Evolutionary conservation across 2,888 invertebrate species (phyloP).

Genomic region (Julus scanicus): DNA sequence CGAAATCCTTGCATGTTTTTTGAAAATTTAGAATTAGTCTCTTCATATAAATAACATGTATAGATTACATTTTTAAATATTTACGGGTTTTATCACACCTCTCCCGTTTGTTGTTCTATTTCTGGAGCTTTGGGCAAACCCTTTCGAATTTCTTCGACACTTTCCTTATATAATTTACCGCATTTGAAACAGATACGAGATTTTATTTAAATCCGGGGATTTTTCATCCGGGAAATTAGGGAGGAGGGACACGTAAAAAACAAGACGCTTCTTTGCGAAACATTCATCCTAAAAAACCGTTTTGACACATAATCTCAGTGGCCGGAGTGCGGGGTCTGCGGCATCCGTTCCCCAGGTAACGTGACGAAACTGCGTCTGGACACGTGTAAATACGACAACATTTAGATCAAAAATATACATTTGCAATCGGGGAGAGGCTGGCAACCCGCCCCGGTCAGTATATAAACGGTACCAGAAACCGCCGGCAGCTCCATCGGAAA

Average conservation of each 20-base stretch:
- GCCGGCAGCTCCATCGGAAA: constrained; percentile 6
- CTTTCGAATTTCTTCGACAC: not conserved
- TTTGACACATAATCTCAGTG: constrained; percentile 9
- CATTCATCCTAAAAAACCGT: not conserved
- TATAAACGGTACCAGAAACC: constrained; percentile 16
- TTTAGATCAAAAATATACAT: constrained; percentile 38
- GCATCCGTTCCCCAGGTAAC: not conserved
- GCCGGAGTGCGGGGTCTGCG: not conserved
- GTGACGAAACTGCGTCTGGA: not conserved
- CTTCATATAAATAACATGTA: too few relatives aligned
- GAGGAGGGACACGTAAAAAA: not conserved
- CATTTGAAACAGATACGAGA: not conserved
- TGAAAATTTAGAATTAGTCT: too few relatives aligned
- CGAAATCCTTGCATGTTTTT: too few relatives aligned
- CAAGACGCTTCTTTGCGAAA: not conserved
- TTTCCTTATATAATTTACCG: not conserved
- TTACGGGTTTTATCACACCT: too few relatives aligned
- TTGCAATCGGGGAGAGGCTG: constrained; percentile 17
- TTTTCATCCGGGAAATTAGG: not conserved
- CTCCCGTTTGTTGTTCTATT: too few relatives aligned
- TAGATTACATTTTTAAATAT: too few relatives aligned
- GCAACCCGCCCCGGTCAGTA: not conserved
- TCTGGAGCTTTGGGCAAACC: too few relatives aligned
- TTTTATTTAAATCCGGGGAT: not conserved
- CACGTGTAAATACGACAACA: constrained; percentile 34